These are phyloP conservation scores for Zelleria hepariella DNA, from an alignment of 2,888 invertebrate species.

Conservation along the genomic window DNA sequence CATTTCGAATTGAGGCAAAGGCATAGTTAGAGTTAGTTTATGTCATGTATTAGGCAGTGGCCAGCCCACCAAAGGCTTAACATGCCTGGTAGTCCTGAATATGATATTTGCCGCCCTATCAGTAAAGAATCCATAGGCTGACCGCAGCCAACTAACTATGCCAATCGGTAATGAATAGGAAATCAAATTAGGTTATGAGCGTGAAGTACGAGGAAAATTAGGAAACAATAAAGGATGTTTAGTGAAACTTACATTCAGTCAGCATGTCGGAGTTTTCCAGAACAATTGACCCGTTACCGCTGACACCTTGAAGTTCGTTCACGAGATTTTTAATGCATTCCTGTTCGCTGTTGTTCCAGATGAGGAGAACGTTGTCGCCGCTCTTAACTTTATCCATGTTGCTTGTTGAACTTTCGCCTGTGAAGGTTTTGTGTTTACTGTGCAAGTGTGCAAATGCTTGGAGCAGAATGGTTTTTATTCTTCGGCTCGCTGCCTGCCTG, in stretches of 20 bases:
- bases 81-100: too few species aligned
- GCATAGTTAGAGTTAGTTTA: too few species aligned
- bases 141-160: too few species aligned
- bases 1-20: too few species aligned
- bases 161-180: too few species aligned
- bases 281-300: slow-evolving; percentile 60
- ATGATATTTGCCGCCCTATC: too few species aligned
- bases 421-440: background rate
- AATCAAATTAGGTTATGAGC: too few species aligned
- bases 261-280: slow-evolving; percentile 75
- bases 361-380: slow-evolving; percentile 64
- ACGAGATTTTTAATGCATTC: slow-evolving; percentile 66
- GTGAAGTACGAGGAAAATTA: too few species aligned
- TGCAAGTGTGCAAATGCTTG: background rate
- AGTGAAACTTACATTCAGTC: slow-evolving; percentile 68
- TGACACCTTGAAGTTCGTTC: slow-evolving; percentile 57
- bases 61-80: too few species aligned
- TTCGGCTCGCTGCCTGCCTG: too few species aligned
- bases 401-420: slow-evolving; percentile 8
- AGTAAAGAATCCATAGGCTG: too few species aligned
- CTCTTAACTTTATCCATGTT: slow-evolving; percentile 42
- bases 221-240: background rate
- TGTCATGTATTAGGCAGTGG: too few species aligned
- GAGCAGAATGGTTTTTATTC: background rate
- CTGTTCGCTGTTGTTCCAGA: slow-evolving; percentile 68